Conservation (phyloP, 1,140 invertebrate species). For the Drosophila guanche region DNA sequence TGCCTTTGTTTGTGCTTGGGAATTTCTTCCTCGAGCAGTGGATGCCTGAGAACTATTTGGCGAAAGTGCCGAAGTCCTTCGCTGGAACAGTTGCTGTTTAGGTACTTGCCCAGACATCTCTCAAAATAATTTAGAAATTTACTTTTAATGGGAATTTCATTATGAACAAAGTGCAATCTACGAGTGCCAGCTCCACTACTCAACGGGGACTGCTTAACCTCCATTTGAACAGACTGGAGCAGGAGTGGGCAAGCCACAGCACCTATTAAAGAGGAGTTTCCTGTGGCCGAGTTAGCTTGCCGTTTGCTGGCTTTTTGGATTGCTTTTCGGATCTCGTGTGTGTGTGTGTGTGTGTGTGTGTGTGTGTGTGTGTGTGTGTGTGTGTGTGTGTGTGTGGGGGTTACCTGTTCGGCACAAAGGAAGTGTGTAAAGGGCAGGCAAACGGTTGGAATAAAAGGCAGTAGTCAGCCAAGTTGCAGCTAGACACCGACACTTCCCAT, state of each 20-base stretch:
- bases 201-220: neutral
- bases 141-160: constrained; percentile 30
- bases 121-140: constrained; percentile 31
- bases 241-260: neutral
- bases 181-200: neutral
- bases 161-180: constrained; percentile 25
- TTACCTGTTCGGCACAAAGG: constrained; percentile 24
- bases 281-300: constrained; percentile 26
- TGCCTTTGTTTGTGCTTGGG: constrained; percentile 20
- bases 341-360: constrained; percentile 13
- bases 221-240: neutral
- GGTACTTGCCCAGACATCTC: constrained; percentile 7
- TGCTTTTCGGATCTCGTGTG: constrained; percentile 28
- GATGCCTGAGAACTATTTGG: constrained; percentile 18
- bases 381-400: constrained; percentile 6
- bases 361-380: constrained; percentile 17
- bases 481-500: constrained; percentile 22
- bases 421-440: constrained; percentile 36
- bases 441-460: constrained; percentile 45
- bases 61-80: constrained; percentile 17
- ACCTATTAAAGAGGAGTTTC: constrained; percentile 32
- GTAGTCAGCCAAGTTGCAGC: constrained; percentile 33
- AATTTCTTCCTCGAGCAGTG: constrained; percentile 12
- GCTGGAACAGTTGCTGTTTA: neutral
- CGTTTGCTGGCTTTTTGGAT: constrained; percentile 37